Conservation (phyloP, 2,888 invertebrate species). For the Peribatodes rhomboidaria region DNA sequence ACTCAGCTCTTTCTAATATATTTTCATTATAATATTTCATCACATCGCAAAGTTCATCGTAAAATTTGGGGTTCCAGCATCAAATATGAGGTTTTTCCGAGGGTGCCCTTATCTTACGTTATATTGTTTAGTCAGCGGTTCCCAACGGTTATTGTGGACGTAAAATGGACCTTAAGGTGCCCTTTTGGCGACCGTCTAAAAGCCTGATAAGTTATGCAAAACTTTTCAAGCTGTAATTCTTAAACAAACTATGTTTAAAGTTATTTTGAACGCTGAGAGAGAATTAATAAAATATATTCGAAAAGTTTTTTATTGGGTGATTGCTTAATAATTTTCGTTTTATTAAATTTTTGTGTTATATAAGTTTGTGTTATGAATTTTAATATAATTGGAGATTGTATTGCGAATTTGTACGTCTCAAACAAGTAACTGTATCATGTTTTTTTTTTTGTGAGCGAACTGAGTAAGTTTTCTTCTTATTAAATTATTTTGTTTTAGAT, state of each 20-base stretch:
- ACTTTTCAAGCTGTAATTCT: constrained; percentile 28
- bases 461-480: too few species aligned
- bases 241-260: constrained; percentile 22
- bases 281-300: constrained; percentile 23
- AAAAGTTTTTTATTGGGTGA: constrained; percentile 17
- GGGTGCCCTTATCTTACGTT: constrained; percentile 50
- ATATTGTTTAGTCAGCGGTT: constrained; percentile 61
- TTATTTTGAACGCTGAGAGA: constrained; percentile 8
- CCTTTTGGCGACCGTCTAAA: constrained; percentile 30
- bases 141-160: constrained; percentile 55
- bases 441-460: too few species aligned
- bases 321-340: constrained; percentile 18
- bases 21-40: constrained; percentile 34
- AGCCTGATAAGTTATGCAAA: constrained; percentile 36
- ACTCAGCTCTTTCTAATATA: constrained; percentile 23
- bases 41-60: constrained; percentile 35
- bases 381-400: background rate
- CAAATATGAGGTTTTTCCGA: constrained; percentile 56
- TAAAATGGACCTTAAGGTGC: constrained; percentile 43
- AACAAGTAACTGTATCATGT: too few species aligned
- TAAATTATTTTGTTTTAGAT: too few species aligned
- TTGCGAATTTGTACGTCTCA: background rate
- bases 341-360: constrained; percentile 3
- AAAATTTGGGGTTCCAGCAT: constrained; percentile 43
- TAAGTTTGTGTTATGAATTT: constrained; percentile 7